Conservation (phyloP, 2,888 invertebrate species). For the Drosophila yooni region DNA sequence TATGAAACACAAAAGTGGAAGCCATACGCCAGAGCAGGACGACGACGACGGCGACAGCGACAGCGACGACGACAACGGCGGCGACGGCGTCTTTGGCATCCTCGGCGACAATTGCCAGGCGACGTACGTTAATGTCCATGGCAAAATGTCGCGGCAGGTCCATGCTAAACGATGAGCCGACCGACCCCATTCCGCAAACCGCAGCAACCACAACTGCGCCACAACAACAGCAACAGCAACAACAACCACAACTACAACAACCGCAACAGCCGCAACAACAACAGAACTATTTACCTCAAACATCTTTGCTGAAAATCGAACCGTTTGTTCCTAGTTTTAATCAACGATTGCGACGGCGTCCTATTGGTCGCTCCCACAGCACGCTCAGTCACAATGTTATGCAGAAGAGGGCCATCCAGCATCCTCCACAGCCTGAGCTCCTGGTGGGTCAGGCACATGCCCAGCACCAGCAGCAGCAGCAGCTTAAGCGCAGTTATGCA, state of each 20-base stretch:
- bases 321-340: slow-evolving; percentile 85
- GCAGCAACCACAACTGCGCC: slow-evolving; percentile 25
- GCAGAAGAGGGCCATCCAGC: slow-evolving; percentile 63
- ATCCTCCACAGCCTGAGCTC: slow-evolving; percentile 48
- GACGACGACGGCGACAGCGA: slow-evolving; percentile 29
- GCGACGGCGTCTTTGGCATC: slow-evolving; percentile 33
- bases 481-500: slow-evolving; percentile 65
- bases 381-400: slow-evolving; percentile 83
- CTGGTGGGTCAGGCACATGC: slow-evolving; percentile 55
- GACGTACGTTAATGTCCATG: slow-evolving; percentile 81
- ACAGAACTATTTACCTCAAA: slow-evolving; percentile 83
- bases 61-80: slow-evolving; percentile 2
- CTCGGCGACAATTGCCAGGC: slow-evolving; percentile 58
- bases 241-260: slow-evolving; percentile 29
- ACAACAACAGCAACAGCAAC: slow-evolving; percentile 35
- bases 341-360: slow-evolving; percentile 82
- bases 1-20: slow-evolving; percentile 76
- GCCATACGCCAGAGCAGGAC: slow-evolving; percentile 49
- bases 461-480: slow-evolving; percentile 46
- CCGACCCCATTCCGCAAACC: slow-evolving; percentile 31
- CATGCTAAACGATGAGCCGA: slow-evolving; percentile 71
- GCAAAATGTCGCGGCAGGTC: slow-evolving; percentile 83
- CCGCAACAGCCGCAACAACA: slow-evolving; percentile 36
- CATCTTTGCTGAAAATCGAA: slow-evolving; percentile 85
- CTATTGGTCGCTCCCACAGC: slow-evolving; percentile 84